Evolutionary conservation across 2,888 invertebrate species (phyloP), one percentile per base, ranked within the genome.

Genomic region (Drosophila lacicola): DNA sequence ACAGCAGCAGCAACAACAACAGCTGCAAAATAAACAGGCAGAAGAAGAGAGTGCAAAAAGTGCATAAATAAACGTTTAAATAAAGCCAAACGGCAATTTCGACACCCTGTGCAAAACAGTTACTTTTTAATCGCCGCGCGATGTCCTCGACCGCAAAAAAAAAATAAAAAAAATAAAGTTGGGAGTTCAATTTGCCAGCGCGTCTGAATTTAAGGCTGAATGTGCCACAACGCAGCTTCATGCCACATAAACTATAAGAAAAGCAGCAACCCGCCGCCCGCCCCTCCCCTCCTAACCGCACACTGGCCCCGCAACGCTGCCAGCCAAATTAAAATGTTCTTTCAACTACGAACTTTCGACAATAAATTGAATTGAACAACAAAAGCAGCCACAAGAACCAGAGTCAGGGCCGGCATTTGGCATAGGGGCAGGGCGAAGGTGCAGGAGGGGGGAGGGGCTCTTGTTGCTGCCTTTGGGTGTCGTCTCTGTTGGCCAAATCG

Each of bases 331-430:
- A 91, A 91, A 91, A 90, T 91, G 91, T 91, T 91, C 88, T 90
- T 91, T 91, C 91, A 91, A 91, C 90, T 91, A 91, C 90, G 90
- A 91, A 91, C 90, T 91, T 91, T 90, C 85, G 89, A 84, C 82
- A 77, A 87, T 87, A 87, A 87, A 87, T 87, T 87, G 81, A 84
- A 81, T 84, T 86, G 80, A 86, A 86, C 83, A 86, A 88, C 86
- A 88, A 88, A 82, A 81, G 88, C 78, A 66, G 74, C 53, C 54
- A 68, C 46, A 51, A 19, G 42, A 58, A 34, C 41, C 47, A 49
- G 53, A 56, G 55, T 33, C 45, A 42, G 47, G 44, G 33, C 17
- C 46, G 58, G 21, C 39, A 29, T 6, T n/a, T 17, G 37, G 42
- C 11, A 4, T 6, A 34, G 21, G 44, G 44, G 67, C 19, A 44